phyloP scores from a whole-genome alignment of 1,140 invertebrate species.

The Thaumatotibia leucotreta region DNA sequence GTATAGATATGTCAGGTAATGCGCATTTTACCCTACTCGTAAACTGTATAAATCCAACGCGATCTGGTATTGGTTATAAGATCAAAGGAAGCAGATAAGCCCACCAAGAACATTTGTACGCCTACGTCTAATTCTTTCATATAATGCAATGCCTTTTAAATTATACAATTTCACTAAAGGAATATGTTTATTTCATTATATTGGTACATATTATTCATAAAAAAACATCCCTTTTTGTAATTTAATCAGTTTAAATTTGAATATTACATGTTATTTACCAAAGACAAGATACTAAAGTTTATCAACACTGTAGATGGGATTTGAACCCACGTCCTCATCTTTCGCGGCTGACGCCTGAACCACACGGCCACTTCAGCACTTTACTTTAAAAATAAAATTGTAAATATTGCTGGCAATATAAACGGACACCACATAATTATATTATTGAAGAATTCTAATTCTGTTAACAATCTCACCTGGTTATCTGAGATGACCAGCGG shows the following conservation, averaged over 20 bases:
- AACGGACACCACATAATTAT: background rate
- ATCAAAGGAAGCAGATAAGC: background rate
- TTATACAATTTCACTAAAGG: no score
- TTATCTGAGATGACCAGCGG: constrained; percentile 68
- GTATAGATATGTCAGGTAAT: background rate
- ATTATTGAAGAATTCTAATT: background rate
- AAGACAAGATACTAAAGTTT: no score
- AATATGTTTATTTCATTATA: no score
- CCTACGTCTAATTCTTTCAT: background rate
- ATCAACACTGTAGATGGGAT: no score
- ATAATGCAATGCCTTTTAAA: no score
- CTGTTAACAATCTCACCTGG: constrained; percentile 55
- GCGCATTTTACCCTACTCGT: background rate
- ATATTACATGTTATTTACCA: no score
- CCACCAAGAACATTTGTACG: background rate
- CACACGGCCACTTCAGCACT: no score
- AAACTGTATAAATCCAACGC: background rate
- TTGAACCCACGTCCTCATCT: no score
- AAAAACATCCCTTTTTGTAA: no score
- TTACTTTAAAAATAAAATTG: background rate
- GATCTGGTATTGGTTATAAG: background rate
- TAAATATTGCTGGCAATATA: background rate
- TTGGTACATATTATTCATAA: background rate
- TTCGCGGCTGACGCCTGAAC: no score
- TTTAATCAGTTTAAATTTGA: no score